Conservation (phyloP, 2,797 vertebrate species). For the Xenops minutus region DNA sequence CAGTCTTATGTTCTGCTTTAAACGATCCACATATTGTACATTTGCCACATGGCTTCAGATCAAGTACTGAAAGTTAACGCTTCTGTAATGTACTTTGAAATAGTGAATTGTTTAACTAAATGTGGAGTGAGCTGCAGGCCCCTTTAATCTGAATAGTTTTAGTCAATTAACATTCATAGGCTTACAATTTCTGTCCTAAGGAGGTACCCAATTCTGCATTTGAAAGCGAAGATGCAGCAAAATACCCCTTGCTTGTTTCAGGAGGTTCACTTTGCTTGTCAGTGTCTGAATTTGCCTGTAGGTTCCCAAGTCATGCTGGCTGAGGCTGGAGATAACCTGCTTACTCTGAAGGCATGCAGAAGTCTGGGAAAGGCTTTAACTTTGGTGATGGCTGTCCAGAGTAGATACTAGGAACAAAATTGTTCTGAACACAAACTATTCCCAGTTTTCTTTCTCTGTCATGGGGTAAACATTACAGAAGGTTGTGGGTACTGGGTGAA, state of each 20-base stretch:
- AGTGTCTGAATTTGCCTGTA: neutral
- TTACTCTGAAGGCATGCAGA: neutral
- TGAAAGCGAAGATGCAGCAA: neutral
- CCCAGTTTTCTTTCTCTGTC: neutral
- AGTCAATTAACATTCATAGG: neutral
- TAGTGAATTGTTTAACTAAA: neutral
- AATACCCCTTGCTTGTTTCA: neutral
- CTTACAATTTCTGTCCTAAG: neutral
- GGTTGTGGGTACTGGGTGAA: neutral
- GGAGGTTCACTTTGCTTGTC: neutral
- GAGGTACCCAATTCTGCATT: neutral
- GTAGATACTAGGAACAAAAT: neutral
- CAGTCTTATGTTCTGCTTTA: neutral
- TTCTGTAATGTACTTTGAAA: neutral
- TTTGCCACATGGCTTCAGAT: neutral
- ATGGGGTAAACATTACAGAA: neutral
- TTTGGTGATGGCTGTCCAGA: neutral
- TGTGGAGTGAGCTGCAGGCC: neutral
- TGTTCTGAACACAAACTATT: neutral
- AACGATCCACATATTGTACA: neutral
- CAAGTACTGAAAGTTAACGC: accelerated
- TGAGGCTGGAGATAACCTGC: neutral
- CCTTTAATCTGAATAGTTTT: neutral
- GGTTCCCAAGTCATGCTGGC: neutral
- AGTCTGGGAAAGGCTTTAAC: neutral